phyloP scores from a whole-genome alignment of 1,140 invertebrate genomes.

The Maniola jurtina region DNA sequence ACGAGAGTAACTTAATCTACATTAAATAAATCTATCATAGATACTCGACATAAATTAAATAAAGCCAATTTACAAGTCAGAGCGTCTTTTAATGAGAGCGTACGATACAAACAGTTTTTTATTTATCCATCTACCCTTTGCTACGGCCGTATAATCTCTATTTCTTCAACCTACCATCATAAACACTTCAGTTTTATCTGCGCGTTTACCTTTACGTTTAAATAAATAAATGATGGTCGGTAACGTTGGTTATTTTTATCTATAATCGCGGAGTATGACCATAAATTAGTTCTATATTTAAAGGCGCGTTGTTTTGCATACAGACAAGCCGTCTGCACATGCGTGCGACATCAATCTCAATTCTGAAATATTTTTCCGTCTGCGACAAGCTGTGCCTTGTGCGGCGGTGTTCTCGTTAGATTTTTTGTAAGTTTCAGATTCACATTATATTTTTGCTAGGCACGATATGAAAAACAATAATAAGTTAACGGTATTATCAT shows the following conservation, averaged over 20 bases:
- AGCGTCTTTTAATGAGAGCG: conserved; percentile 21
- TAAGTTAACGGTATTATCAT: too few species aligned
- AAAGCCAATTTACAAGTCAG: conserved; percentile 12
- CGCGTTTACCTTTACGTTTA: conserved; percentile 49
- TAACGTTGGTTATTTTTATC: conserved; percentile 72
- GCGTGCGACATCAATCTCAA: conserved; percentile 77
- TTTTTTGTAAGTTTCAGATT: background rate
- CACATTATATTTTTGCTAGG: background rate
- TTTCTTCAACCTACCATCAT: conserved; percentile 49
- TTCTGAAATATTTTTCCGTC: conserved; percentile 77
- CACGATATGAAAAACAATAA: too few species aligned
- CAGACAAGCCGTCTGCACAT: conserved; percentile 74
- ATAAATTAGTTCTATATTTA: conserved; percentile 78
- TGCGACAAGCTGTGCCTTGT: conserved; percentile 30
- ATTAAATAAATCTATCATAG: conserved; percentile 13
- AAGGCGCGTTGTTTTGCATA: conserved; percentile 73
- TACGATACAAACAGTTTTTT: conserved; percentile 25
- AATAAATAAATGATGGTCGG: conserved; percentile 65
- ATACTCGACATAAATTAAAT: conserved; percentile 8
- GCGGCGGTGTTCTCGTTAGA: background rate
- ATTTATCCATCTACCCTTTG: conserved; percentile 32
- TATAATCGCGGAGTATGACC: conserved; percentile 75
- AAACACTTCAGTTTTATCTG: conserved; percentile 51
- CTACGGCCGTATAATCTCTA: conserved; percentile 41
- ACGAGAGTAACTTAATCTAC: conserved; percentile 1